Conservation (phyloP, 2,888 invertebrate genomes). For the Pseudococcus jackbeardsleyi region DNA sequence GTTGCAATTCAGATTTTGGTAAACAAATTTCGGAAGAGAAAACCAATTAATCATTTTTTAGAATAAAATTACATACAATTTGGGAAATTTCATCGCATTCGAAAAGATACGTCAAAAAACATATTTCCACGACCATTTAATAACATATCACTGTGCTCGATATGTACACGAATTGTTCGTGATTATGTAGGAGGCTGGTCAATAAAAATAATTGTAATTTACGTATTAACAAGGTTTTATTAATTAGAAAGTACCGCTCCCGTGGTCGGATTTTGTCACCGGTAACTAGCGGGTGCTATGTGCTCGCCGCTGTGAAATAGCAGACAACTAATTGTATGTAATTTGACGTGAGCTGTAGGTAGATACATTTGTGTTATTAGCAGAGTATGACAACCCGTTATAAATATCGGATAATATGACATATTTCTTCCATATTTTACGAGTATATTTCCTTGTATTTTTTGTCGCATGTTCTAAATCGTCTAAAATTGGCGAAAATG, state of each 20-base stretch:
- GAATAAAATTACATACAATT: neutral
- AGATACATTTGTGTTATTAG: conserved; percentile 1
- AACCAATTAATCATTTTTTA: no score
- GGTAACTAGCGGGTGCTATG: neutral
- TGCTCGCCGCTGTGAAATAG: conserved; percentile 37
- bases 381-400: conserved; percentile 42
- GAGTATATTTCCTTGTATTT: neutral
- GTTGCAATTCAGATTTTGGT: no score
- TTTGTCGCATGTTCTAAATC: neutral
- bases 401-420: conserved; percentile 23
- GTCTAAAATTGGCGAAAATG: conserved; percentile 19
- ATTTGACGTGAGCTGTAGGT: conserved; percentile 23
- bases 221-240: conserved; percentile 37
- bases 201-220: conserved; percentile 40
- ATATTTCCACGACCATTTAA: neutral
- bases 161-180: neutral
- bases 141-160: neutral
- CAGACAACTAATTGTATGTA: conserved; percentile 42
- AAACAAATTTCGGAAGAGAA: no score
- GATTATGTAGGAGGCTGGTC: neutral
- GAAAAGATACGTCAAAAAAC: neutral
- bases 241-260: conserved; percentile 36
- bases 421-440: conserved; percentile 4
- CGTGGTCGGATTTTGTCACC: neutral
- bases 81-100: neutral